phyloP scores from a whole-genome alignment of 2,113 vertebrate genomes.

The Riparia riparia region DNA sequence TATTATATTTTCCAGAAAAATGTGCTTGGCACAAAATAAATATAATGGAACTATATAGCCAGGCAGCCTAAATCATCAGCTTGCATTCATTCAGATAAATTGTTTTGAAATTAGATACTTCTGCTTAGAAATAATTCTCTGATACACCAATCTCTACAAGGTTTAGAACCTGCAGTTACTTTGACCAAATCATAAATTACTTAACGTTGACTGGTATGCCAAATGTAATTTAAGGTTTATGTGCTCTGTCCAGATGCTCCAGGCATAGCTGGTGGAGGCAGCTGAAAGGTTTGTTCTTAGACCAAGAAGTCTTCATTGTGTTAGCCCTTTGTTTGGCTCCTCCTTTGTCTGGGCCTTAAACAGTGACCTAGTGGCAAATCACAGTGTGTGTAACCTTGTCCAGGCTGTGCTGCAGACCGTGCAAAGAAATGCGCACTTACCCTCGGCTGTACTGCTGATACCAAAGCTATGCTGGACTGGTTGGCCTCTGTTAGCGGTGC shows the following conservation, averaged over 20 bases:
- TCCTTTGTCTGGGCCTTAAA: background rate
- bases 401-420: background rate
- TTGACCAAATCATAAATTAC: background rate
- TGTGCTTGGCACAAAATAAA: background rate
- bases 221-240: background rate
- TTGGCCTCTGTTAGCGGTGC: background rate
- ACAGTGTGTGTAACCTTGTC: background rate
- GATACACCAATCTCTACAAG: background rate
- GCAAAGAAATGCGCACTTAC: background rate
- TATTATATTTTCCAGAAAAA: background rate
- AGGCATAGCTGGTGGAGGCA: background rate
- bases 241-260: background rate
- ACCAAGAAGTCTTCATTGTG: background rate
- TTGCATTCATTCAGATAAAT: background rate
- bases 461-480: background rate
- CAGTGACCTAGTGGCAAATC: background rate
- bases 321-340: background rate
- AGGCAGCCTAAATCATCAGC: background rate
- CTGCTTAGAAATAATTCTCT: background rate
- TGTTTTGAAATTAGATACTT: background rate
- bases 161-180: constrained; percentile 7
- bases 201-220: background rate
- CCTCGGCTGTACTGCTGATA: background rate
- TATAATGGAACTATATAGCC: background rate
- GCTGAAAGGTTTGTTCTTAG: background rate